Evolutionary conservation across 2,113 vertebrate species (phyloP), one percentile per base, ranked within the genome.

Genomic region (Chiloscyllium plagiosum): DNA sequence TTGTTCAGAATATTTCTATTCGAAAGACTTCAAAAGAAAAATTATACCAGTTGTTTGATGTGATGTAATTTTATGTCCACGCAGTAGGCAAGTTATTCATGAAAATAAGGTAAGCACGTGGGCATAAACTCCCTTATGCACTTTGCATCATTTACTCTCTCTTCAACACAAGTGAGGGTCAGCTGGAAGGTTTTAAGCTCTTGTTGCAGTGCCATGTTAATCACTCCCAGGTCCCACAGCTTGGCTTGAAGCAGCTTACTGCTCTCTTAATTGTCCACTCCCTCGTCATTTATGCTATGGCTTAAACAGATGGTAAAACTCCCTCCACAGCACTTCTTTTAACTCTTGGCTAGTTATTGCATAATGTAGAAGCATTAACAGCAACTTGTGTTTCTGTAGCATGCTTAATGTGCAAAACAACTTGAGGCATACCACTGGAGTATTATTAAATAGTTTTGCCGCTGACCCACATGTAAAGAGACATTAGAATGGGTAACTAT

Each of bases 1-100:
- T 95, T 95, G 89, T 66, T 93, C 65, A 68, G 33, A 76, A 95
- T 12, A 72, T 72, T 93, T 94, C 93, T 52, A 52, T 72, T 95
- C 68, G 19, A 70, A 10, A 37, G 61, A 76, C 29, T 66, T 93
- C 89, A 93, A 66, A 93, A 61, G n/a, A 24, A 37, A 47, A 65
- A 66, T 66, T 66, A 66, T 68, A 37, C 33, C 61, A 93, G 10
- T 93, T 37, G 61, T 37, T n/a, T 37, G 56, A 66, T 66, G 56
- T 37, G 15, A 22, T 93, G 37, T 93, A 37, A 66, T 68, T 93
- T 93, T 93, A 93, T 24, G 17, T 68, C n/a, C 33, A 5, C 37
- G 33, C 37, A 93, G 8, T 93, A 20, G 37, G 33, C n/a, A 93
- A 66, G 37, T 66, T 37, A 93, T 66, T 93, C 89, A 93, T 66